Evolutionary conservation across 1,140 invertebrate genomes (phyloP), one percentile per base, ranked within the genome.

Genomic region (Subanguina moxae): DNA sequence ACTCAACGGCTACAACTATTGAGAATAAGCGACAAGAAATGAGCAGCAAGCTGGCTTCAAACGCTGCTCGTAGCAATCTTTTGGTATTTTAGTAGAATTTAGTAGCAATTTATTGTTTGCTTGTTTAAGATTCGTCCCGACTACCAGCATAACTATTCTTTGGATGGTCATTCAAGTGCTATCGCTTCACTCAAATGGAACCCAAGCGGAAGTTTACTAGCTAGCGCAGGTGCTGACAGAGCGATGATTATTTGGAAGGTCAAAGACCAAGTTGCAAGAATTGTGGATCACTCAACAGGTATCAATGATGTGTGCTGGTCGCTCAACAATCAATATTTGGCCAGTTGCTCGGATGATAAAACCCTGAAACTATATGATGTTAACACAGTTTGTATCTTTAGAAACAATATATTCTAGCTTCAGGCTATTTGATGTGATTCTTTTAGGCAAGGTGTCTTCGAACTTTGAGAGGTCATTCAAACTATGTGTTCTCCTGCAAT

Each of bases 271-370:
- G 96, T 99, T 83, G 97, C 97, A 85, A 95, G 92, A 1, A 96
- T 70, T 97, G 88, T 89, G 25, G 96, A 95, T 57, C 96, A 99
- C 83, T 99, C 98, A 84, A 86, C 98, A 83, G 86, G 96, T 72
- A 94, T 99, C 68, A 96, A 92, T 72, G 96, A 99, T 87, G 91
- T 98, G n/a, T 92, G 94, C 1, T 99, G 96, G 96, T 96, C 93
- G 1, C 92, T 90, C 67, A 95, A 99, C 82, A 95, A 92, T 77
- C 87, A 92, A 76, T 85, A 97, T 43, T 86, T 99, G 56, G 93
- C 95, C 64, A 95, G 92, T 83, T 95, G 93, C 38, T 97, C 94
- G 74, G 96, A 99, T 87, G 96, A 99, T 83, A 99, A 99, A 87
- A 97, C 94, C 11, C 86, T 99, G 45, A 98, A 97, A 88, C 92